phyloP scores from a whole-genome alignment of 2,797 vertebrate species.

The Enteromius thamalakanensis region DNA sequence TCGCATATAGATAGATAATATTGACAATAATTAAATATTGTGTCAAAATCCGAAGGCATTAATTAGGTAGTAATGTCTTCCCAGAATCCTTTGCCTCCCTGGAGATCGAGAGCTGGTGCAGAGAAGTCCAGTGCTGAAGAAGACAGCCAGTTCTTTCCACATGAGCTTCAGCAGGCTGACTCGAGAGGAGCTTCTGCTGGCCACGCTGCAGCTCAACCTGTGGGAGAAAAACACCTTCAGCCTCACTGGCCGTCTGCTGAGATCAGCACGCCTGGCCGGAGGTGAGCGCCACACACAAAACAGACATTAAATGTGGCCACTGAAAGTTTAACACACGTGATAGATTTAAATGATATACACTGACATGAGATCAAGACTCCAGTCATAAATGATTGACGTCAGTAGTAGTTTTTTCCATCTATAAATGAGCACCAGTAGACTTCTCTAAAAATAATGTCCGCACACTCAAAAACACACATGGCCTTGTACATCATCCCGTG shows the following conservation, averaged over 20 bases:
- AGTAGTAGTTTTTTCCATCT: background rate
- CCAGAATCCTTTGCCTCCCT: slow-evolving; percentile 75
- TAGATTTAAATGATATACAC: background rate
- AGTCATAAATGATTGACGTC: background rate
- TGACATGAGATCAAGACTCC: background rate
- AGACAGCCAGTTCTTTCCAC: slow-evolving; percentile 76
- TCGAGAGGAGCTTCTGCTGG: slow-evolving; percentile 67
- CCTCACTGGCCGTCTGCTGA: slow-evolving; percentile 64
- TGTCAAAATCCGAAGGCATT: background rate
- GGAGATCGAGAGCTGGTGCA: slow-evolving; percentile 65
- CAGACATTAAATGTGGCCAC: background rate
- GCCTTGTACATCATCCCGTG: background rate
- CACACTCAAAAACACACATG: background rate
- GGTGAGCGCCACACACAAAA: slow-evolving; percentile 54
- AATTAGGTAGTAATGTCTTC: background rate
- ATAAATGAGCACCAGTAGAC: background rate
- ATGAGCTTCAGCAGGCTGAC: slow-evolving; percentile 73
- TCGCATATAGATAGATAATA: too few relatives aligned
- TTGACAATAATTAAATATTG: background rate
- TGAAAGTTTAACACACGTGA: background rate
- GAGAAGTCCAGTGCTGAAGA: slow-evolving; percentile 71
- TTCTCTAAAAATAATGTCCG: background rate
- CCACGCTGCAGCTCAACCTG: slow-evolving; percentile 71
- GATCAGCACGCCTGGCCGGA: slow-evolving; percentile 64
- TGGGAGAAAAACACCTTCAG: slow-evolving; percentile 72